These are phyloP conservation scores for Novumbra hubbsi DNA, from an alignment of 2,797 vertebrate species.

Conservation along the genomic window DNA sequence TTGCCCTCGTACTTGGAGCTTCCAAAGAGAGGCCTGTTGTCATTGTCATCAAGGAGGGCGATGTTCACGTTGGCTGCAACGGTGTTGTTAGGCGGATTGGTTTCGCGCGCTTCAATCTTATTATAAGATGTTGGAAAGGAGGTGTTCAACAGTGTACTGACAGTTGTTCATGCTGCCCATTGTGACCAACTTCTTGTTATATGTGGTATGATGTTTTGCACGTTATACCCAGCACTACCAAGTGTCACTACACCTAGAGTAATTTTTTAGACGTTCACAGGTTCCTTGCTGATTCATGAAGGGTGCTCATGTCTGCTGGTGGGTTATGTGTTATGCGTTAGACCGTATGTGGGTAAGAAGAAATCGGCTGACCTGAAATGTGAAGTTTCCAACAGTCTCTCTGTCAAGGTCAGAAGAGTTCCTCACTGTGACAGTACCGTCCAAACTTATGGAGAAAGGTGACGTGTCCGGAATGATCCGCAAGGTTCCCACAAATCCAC, in stretches of 20 bases:
- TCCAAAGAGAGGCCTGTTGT: slow-evolving; percentile 75
- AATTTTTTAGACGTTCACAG: not conserved
- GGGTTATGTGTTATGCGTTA: not conserved
- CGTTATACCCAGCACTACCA: not conserved
- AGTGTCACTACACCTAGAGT: not conserved
- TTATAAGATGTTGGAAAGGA: not conserved
- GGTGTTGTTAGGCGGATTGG: slow-evolving; percentile 8
- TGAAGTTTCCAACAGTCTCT: slow-evolving; percentile 55
- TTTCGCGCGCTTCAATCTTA: slow-evolving; percentile 73
- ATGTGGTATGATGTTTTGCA: not conserved
- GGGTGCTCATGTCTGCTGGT: not conserved
- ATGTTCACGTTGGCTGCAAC: slow-evolving; percentile 48
- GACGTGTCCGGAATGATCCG: slow-evolving; percentile 57
- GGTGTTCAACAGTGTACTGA: not conserved
- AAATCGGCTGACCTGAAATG: slow-evolving; percentile 65
- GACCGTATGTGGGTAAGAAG: not conserved
- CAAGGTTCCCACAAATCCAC: slow-evolving; percentile 72
- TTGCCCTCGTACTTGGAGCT: slow-evolving; percentile 52
- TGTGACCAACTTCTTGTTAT: not conserved
- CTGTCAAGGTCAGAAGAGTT: slow-evolving; percentile 67
- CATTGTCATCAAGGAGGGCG: slow-evolving; percentile 73
- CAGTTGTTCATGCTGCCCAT: not conserved
- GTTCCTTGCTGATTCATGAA: not conserved
- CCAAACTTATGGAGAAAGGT: slow-evolving; percentile 66
- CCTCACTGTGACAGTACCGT: slow-evolving; percentile 69